A percentile compares a stretch with the other conserved stretches of the same genome.
Conservation (phyloP, 2,888 invertebrate species). For the Chaitophorus viminalis region DNA sequence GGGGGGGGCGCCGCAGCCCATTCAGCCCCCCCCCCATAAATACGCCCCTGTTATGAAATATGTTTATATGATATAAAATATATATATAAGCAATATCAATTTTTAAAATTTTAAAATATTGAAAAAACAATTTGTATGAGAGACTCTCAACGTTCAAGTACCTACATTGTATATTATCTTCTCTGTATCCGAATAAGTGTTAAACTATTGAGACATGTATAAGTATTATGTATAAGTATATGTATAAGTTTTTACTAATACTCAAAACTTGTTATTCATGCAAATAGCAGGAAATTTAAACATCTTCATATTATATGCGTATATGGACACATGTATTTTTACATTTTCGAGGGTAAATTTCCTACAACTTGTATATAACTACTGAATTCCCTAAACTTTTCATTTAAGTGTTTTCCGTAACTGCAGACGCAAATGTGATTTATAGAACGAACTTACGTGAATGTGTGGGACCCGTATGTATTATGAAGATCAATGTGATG, state of each 20-base stretch:
- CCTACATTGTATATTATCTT: too few relatives aligned
- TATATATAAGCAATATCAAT: too few relatives aligned
- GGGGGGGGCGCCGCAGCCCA: too few relatives aligned
- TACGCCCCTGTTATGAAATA: too few relatives aligned
- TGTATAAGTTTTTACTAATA: not conserved
- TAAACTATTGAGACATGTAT: too few relatives aligned
- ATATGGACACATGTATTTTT: not conserved
- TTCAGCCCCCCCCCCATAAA: too few relatives aligned
- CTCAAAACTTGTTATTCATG: not conserved
- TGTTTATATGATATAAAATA: too few relatives aligned
- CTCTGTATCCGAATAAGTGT: not conserved
- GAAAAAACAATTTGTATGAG: not conserved
- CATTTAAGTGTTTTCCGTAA: not conserved
- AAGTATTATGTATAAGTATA: too few relatives aligned
- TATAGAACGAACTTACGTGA: not conserved
- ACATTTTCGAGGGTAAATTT: conserved; percentile 8
- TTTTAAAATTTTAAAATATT: too few relatives aligned
- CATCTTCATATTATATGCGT: not conserved
- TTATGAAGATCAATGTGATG: not conserved
- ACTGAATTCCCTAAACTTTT: conserved; percentile 9
- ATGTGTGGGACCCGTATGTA: not conserved
- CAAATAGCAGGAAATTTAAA: not conserved
- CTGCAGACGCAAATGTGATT: not conserved
- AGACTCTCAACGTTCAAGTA: not conserved
- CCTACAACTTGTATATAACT: not conserved